Conservation (phyloP, 2,113 vertebrate species). For the Tichodroma muraria region DNA sequence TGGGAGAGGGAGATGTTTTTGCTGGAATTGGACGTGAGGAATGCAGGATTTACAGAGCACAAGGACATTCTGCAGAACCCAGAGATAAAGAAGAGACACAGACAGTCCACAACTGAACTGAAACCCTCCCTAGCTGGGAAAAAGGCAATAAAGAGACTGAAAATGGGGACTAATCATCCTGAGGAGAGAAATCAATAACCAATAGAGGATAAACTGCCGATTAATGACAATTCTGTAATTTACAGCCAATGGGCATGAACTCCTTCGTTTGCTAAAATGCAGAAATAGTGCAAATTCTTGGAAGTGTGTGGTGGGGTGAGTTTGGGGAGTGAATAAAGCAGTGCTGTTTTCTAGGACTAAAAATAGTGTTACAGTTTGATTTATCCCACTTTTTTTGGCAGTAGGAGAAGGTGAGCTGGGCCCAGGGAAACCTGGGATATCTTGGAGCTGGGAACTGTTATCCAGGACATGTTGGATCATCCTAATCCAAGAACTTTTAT, state of each 20-base stretch:
- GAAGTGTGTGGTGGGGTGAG: not conserved
- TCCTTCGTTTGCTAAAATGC: not conserved
- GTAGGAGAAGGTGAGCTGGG: not conserved
- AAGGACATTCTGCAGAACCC: not conserved
- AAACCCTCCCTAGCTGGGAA: not conserved
- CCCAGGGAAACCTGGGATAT: not conserved
- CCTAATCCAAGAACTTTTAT: not conserved
- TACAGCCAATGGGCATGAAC: accelerated
- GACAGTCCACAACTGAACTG: accelerated
- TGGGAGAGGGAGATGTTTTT: not conserved
- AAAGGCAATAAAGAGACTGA: not conserved
- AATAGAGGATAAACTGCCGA: not conserved
- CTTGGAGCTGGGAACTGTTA: not conserved
- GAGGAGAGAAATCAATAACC: not conserved
- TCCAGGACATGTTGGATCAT: not conserved
- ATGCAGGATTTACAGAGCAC: not conserved
- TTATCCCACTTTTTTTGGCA: not conserved
- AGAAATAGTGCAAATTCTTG: not conserved
- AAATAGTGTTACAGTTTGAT: not conserved
- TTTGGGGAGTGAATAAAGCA: not conserved
- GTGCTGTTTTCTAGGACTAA: not conserved
- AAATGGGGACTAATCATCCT: not conserved
- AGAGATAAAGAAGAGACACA: not conserved
- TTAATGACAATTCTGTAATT: not conserved
- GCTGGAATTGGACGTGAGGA: not conserved